A percentile compares a stretch with the other conserved stretches of the same genome.
Evolutionary conservation across 2,888 invertebrate genomes (phyloP).

Genomic region (Lasioglossum morio): DNA sequence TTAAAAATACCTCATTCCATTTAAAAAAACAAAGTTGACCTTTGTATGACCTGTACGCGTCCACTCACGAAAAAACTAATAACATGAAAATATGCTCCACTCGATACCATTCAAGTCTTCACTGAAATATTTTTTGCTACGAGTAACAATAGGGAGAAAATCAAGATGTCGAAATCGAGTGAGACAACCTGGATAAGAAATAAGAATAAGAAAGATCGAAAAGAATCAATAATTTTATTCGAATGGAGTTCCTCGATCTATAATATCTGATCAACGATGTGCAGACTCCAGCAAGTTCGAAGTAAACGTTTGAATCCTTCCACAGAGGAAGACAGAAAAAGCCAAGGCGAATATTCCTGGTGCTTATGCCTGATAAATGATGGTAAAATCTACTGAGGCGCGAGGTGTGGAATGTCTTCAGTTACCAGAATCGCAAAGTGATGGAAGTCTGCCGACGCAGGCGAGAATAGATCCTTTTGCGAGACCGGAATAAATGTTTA

Average conservation of each 20-base stretch:
- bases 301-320: neutral
- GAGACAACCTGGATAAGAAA: too few species aligned
- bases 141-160: too few species aligned
- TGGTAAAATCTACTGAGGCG: neutral
- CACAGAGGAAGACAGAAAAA: neutral
- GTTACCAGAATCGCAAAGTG: neutral
- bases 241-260: neutral
- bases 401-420: neutral
- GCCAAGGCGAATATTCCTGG: neutral
- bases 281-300: neutral
- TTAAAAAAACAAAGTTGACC: too few species aligned
- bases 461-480: neutral
- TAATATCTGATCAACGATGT: neutral
- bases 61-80: too few species aligned
- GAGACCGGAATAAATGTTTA: neutral
- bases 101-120: too few species aligned
- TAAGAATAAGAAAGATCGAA: neutral
- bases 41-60: too few species aligned
- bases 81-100: too few species aligned
- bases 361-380: neutral
- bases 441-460: neutral
- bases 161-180: too few species aligned
- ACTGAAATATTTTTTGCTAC: too few species aligned
- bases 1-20: too few species aligned
- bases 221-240: neutral